Base-by-base conservation (phyloP, 2,888 invertebrate genomes). In the Agonopterix alstromeriana region DNA sequence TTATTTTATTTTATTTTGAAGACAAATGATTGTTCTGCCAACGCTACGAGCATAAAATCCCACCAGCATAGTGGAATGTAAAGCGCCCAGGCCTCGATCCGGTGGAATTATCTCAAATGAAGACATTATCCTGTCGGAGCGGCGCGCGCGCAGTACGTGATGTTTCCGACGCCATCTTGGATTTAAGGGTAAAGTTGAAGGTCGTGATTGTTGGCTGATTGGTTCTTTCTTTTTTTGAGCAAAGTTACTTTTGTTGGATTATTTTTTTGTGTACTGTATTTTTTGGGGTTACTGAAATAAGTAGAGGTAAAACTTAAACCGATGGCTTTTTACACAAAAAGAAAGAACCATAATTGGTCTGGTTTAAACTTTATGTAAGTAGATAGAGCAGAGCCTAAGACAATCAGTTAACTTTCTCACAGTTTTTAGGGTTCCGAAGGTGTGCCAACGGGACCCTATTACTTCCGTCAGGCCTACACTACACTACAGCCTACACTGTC, bases 61-160 rank as follows among this genome's bases (percentile, higher is more conserved):
- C 81, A 80, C 78, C 77, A 73, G 35, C 65, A 65, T 62, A 67
- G 62, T 51, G 73, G 76, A 76, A 78, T 78, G 74, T 70, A 74
- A 76, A 73, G 69, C 56, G 54, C 55, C 59, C 58, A 55, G 53
- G 57, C 59, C 50, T 57, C 63, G 56, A 61, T 61, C 63, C 67
- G 61, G 56, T 62, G 68, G 73, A 76, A 82, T 82, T 82, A 83
- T 83, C 80, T 81, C 73, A 75, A 81, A 85, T 83, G 82, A 84
- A 85, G 84, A 84, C 84, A 83, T 85, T 84, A 85, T 77, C 73
- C 73, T 62, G 67, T 56, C 64, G 60, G 60, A 65, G 76, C 75
- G 65, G 76, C 75, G 74, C 75, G 63, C 67, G 65, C 67, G 71
- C 73, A 36, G 46, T 40, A 44, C 36, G 41, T 35, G 41, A 38